Evolutionary conservation across 2,888 invertebrate genomes (phyloP), one percentile per base, ranked within the genome.

Genomic region (Xestoiulus laeticollis): DNA sequence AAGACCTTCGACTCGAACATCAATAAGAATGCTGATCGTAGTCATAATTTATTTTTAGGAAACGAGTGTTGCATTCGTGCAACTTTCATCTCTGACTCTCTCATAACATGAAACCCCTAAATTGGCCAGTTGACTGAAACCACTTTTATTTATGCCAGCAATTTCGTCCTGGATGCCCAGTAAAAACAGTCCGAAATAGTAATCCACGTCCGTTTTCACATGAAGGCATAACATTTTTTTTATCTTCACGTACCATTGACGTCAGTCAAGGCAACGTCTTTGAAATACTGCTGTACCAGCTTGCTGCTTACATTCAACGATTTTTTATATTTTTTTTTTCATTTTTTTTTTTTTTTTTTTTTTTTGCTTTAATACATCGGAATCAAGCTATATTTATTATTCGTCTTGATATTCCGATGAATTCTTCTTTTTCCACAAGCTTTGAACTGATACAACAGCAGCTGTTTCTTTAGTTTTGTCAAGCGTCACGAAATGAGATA

Each of bases 391-490:
- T 78, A 78, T 78, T 78, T 78, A 78, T 78, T 78, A 78, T 78
- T 78, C 78, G 78, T 78, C 78, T 78, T 78, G 78, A 78, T 78
- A 78, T 78, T 78, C 78, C 78, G 78, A 78, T 78, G 78, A 78
- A 78, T 26, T 26, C 48, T 26, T 26, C 78, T 38, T 6, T 6
- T 38, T 38, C 38, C 38, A 3, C 38, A 38, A 38, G 38, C 38
- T 38, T 6, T 38, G 26, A 19, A 85, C 85, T 85, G 85, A 85
- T 38, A 85, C 85, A 38, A n/a, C 44, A 38, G 44, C 85, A 85
- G 85, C 85, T 85, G 85, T 85, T 85, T 43, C 85, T 85, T 85
- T 85, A 85, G 85, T 85, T 85, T 43, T 85, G 85, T 85, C 85
- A 85, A 85, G 43, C 85, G 85, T 85, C 85, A 85, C 85, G 44